Base-by-base conservation (phyloP, 1,140 invertebrate genomes). In the Tetragnatha versicolor region DNA sequence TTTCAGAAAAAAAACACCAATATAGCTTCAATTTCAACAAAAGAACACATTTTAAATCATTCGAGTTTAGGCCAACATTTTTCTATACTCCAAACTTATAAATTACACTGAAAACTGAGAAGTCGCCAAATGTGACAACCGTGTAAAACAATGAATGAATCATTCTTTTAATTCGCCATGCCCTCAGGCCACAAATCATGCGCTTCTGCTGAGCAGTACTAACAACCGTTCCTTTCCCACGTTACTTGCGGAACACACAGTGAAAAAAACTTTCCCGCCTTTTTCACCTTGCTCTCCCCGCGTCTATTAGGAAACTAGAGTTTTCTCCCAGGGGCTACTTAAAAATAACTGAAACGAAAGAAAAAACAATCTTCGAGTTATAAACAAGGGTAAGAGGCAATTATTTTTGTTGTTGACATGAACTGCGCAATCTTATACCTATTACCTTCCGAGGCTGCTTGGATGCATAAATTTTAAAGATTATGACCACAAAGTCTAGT, bases 111-210 rank as follows among this genome's bases (percentile, higher is more conserved):
- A 51, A 17, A 51, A 22, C 2, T 20, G 22, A 14, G n/a, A 51
- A 51, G 49, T 63, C 37, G 60, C 60, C 60, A 63, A 63, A 37
- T 63, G 27, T 63, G 60, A 63, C 60, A 63, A 42, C 37, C 60
- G 27, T 31, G n/a, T 45, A 22, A 45, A 17, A 63, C 17, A 29
- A 17, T 3, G 60, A 63, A 42, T 42, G 60, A 63, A 42, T 63
- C 60, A 27, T 39, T 39, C n/a, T 20, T 10, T 17, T 17, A 17
- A n/a, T 9, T 25, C 7, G 27, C 29, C 10, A 31, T 42, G 12
- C 14, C 25, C 14, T 12, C 14, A 6, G 2, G 10, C 7, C 7
- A n/a, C 0, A 10, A 42, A 2, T 14, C 33, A 14, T 5, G 3
- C 5, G 12, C 27, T 31, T 31, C 20, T 29, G 25, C 12, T 37